Conservation (phyloP, 92 coral and sea anemone species). For the Bergia puertoricense region DNA sequence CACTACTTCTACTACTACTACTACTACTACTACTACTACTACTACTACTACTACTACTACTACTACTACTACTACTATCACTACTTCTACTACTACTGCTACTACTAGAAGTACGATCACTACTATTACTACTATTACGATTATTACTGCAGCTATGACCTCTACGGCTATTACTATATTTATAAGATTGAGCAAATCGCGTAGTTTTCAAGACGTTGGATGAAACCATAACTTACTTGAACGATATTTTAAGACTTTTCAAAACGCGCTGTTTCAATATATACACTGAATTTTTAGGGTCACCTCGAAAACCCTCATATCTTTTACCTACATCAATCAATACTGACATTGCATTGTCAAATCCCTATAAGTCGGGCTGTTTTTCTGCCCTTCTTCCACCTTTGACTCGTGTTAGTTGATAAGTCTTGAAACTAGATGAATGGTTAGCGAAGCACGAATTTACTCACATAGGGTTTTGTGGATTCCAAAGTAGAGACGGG, state of each 20-base stretch:
- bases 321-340: neutral
- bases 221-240: too few relatives aligned
- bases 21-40: neutral
- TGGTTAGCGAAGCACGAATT: neutral
- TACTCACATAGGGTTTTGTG: slow-evolving; percentile 63
- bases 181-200: too few relatives aligned
- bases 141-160: too few relatives aligned
- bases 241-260: too few relatives aligned
- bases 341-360: neutral
- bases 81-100: neutral
- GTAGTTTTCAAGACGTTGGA: too few relatives aligned
- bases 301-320: neutral
- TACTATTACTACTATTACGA: too few relatives aligned
- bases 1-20: neutral
- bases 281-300: neutral
- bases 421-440: neutral
- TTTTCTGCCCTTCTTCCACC: neutral
- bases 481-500: slow-evolving; percentile 64
- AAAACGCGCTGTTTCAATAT: too few relatives aligned
- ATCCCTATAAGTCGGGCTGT: neutral
- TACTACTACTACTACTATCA: too few relatives aligned
- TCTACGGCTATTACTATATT: too few relatives aligned
- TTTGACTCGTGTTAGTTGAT: neutral
- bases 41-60: neutral
- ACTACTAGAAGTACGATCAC: too few relatives aligned